Evolutionary conservation across 2,113 vertebrate genomes (phyloP).

Genomic region (Eretmochelys imbricata): DNA sequence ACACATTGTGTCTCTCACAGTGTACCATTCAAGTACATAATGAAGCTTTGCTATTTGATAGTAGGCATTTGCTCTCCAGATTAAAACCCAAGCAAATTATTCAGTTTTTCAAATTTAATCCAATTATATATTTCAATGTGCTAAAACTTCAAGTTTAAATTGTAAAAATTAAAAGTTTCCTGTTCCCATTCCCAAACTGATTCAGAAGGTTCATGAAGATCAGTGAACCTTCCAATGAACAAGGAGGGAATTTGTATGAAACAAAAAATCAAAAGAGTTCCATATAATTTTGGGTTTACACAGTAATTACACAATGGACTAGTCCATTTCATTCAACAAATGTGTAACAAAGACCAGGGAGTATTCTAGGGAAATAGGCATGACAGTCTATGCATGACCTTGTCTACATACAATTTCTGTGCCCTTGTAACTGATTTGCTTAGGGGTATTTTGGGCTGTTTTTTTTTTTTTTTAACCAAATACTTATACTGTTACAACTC

Average conservation of each 20-base stretch:
- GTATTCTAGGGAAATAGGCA: neutral
- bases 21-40: neutral
- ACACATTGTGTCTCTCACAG: fast-evolving
- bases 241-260: neutral
- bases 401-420: neutral
- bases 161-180: neutral
- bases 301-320: neutral
- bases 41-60: neutral
- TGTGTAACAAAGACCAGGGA: neutral
- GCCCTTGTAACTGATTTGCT: neutral
- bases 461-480: neutral
- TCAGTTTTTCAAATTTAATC: neutral
- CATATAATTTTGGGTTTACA: neutral
- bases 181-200: neutral
- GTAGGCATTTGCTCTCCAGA: neutral
- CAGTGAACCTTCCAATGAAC: neutral
- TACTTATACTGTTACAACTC: no score
- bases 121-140: neutral
- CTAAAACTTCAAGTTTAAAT: neutral
- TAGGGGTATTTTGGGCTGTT: neutral
- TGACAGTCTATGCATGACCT: neutral
- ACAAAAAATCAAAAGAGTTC: neutral
- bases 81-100: neutral
- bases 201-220: neutral
- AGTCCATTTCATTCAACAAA: neutral